Percentiles rank a stretch among this genome's conserved stretches.
phyloP scores from a whole-genome alignment of 2,888 invertebrate species.

The Eupithecia dodoneata region DNA sequence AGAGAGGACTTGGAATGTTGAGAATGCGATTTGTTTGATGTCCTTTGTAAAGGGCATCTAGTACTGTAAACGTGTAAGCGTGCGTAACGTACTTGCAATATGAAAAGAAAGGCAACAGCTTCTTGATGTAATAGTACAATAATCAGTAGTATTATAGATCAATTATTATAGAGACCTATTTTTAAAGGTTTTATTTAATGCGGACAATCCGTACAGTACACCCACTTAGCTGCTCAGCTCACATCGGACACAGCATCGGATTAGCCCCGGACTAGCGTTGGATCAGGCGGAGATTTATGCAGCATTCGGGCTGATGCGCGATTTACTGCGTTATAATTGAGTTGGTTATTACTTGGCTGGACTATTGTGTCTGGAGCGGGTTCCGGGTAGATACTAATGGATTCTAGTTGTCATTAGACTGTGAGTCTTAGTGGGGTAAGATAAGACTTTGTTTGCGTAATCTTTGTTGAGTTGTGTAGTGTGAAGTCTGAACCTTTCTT shows the following conservation, averaged over 20 bases:
- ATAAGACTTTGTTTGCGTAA: neutral
- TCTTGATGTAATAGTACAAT: no score
- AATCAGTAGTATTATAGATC: no score
- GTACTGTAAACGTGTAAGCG: neutral
- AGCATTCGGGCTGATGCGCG: constrained; percentile 29
- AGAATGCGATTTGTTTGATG: neutral
- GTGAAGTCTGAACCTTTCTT: neutral
- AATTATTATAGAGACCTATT: no score
- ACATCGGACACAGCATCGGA: neutral
- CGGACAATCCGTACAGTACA: neutral
- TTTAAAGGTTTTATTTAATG: no score
- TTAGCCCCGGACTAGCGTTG: constrained; percentile 1
- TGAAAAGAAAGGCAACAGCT: no score
- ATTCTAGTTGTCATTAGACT: neutral
- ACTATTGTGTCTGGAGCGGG: neutral
- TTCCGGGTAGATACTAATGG: constrained; percentile 12
- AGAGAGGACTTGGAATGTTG: neutral
- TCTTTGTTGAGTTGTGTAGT: neutral
- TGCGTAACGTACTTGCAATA: no score
- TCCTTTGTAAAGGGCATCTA: neutral
- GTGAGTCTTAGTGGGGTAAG: neutral
- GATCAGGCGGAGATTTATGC: constrained; percentile 31
- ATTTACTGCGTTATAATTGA: constrained; percentile 30
- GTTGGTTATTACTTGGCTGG: constrained; percentile 23
- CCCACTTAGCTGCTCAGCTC: neutral